Base-by-base conservation (phyloP, 1,140 invertebrate species). In the Drosophila tristis region DNA sequence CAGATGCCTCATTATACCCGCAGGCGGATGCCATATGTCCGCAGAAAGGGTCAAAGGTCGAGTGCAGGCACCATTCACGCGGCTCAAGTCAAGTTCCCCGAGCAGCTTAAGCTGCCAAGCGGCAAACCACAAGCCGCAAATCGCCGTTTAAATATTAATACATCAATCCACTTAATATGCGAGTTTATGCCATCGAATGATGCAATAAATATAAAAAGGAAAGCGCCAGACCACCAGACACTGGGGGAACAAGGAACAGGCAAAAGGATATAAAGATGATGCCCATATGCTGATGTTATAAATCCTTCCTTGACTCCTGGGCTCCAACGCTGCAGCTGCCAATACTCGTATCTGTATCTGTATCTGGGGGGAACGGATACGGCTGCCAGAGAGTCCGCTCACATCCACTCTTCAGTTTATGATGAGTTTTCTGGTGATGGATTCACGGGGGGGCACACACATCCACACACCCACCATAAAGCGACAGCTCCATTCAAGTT, bases 121-220 rank as follows among this genome's bases (percentile, higher is more conserved):
- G 2, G 3, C 23, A 31, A 39, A 39, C 35, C 50, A 25, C 61
- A 58, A 82, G 59, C 85, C 85, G 74, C 85, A 90, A 90, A 85
- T 85, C 86, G 72, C 67, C 80, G 78, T 85, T 90, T 85, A 90
- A 90, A 90, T 90, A 90, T 90, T 90, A 86, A 90, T 90, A 90
- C 80, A 90, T 90, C 86, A 90, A 90, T 90, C 86, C 81, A 90
- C 80, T 90, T 86, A 90, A 90, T 85, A 90, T 81, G 86, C 71
- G 86, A 85, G 78, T 81, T 90, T 90, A 65, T 80, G 80, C 78
- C 75, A 68, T 59, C 72, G 78, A 90, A 85, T 90, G 86, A 74
- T 86, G 80, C 55, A 81, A 85, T 90, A 90, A 85, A 90, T 90
- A 90, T 89, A 90, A 85, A 80, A 90, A 78, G 63, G 64, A 57